Conservation (phyloP, 2,113 vertebrate genomes). For the Scalopus aquaticus region DNA sequence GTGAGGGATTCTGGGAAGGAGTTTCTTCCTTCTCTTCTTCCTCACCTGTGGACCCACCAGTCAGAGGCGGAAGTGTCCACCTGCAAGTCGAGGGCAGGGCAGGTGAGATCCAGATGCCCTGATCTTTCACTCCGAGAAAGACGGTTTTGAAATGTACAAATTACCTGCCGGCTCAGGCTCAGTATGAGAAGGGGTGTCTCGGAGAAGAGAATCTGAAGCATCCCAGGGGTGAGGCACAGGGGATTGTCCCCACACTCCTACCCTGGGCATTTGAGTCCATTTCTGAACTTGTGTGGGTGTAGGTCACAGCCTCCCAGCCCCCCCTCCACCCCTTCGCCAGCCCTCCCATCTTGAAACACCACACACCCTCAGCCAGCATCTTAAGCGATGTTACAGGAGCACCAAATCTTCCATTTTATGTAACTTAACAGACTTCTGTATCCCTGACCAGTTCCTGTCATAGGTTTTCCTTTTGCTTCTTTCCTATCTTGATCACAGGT, state of each 20-base stretch:
- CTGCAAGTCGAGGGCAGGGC: neutral
- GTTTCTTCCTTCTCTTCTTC: neutral
- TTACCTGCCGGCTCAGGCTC: neutral
- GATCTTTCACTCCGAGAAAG: neutral
- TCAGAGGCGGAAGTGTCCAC: neutral
- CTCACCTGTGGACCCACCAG: accelerated
- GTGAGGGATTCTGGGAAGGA: neutral
- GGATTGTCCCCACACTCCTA: neutral
- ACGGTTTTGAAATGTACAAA: neutral
- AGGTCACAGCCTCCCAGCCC: neutral
- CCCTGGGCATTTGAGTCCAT: neutral
- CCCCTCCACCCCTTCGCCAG: neutral
- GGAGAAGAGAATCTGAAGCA: neutral
- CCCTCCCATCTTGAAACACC: constrained; percentile 11
- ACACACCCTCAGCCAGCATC: neutral
- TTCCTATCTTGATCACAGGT: neutral
- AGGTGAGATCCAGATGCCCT: neutral
- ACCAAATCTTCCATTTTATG: neutral
- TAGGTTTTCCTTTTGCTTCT: neutral
- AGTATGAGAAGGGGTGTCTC: neutral
- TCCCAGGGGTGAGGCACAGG: neutral
- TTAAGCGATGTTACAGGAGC: neutral
- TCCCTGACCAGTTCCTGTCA: neutral
- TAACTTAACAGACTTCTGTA: neutral
- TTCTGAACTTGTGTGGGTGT: neutral